Evolutionary conservation across 2,113 vertebrate genomes (phyloP).

Genomic region (Chloroceryle aenea): DNA sequence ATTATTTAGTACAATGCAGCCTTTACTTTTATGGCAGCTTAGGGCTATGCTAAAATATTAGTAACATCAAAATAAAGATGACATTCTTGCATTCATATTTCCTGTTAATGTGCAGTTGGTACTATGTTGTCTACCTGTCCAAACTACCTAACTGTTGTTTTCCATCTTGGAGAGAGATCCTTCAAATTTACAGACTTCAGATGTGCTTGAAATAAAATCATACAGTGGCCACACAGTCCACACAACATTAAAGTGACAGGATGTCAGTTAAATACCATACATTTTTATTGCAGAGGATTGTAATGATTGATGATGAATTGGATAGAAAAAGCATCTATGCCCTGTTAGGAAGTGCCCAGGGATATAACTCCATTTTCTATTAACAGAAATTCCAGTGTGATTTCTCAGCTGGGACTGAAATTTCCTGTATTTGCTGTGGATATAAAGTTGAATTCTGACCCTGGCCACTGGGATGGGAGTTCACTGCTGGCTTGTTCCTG

Average conservation of each 20-base stretch:
- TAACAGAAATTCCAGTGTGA: not conserved
- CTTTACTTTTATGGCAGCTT: not conserved
- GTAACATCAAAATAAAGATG: not conserved
- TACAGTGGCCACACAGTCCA: not conserved
- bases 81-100: not conserved
- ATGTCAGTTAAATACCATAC: not conserved
- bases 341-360: not conserved
- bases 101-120: not conserved
- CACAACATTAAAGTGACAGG: not conserved
- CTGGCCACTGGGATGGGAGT: fast-evolving
- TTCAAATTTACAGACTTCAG: not conserved
- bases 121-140: not conserved
- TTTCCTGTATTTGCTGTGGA: not conserved
- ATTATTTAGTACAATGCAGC: not conserved
- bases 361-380: not conserved
- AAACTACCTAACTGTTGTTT: not conserved
- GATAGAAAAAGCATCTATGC: not conserved
- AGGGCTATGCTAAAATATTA: not conserved
- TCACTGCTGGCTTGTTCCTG: not conserved
- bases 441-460: not conserved
- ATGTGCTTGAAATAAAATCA: not conserved
- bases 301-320: not conserved
- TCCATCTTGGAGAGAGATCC: not conserved
- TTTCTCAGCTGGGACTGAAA: not conserved
- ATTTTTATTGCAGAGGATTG: not conserved